Evolutionary conservation across 2,888 invertebrate genomes (phyloP), one percentile per base, ranked within the genome.

Genomic region (Tricholauxania praeusta): DNA sequence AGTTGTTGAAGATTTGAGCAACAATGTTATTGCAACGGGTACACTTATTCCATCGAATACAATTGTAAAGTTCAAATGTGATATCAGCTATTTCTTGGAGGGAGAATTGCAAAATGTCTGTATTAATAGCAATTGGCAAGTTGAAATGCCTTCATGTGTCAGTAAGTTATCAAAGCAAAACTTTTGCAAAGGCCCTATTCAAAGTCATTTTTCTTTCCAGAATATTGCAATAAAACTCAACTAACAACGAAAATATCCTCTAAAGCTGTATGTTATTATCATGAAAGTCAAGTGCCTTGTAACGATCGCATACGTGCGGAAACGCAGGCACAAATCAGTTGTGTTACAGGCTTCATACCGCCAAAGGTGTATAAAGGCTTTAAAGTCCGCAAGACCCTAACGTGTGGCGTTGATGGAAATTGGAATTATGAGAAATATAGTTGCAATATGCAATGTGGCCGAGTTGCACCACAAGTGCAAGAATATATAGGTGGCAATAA

Each of bases 401-500:
- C 2, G 3, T 75, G 74, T 47, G 59, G 47, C 28, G 2, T 32
- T 3, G 17, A 62, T 28, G 69, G 69, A 39, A 39, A 28, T 7
- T 69, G 69, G 69, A 32, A 32, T 28, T 60, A 39, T 51, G 51
- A 51, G 51, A 32, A 39, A 32, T 52, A 48, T 12, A 60, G 39
- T 8, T 69, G 69, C 17, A 49, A 32, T 12, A 60, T 60, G 60
- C 48, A 62, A 39, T 69, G 69, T 28, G 69, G 69, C 14, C 32
- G 51, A 4, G 48, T 69, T 14, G 59, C 65, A 28, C 49, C 67
- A 12, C 12, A 52, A 4, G 59, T 57, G 4, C 73, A 63, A 22
- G 69, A 74, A 39, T 78, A 75, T 72, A 48, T 69, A 12, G 67
- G 57, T 15, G 75, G 74, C 22, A 77, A 76, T 12, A 53, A 65